A percentile compares a stretch with the other conserved stretches of the same genome.
phyloP scores from a whole-genome alignment of 2,113 vertebrate genomes.

The Atractosteus spatula region DNA sequence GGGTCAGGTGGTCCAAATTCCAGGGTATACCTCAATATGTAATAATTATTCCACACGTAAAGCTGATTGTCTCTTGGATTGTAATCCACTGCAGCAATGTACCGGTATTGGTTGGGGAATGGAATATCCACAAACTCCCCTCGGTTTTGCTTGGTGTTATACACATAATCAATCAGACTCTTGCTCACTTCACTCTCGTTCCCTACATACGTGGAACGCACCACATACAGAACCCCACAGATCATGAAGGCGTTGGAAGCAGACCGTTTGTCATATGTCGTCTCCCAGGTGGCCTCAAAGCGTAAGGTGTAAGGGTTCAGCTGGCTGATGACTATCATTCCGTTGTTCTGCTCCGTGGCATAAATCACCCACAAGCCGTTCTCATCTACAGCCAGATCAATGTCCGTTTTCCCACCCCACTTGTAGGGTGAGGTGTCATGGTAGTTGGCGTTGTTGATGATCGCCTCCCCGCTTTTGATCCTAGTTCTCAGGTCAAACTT shows the following conservation, averaged over 20 bases:
- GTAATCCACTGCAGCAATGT: constrained; percentile 97
- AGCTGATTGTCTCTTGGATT: constrained; percentile 97
- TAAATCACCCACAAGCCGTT: constrained; percentile 98
- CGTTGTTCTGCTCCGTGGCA: constrained; percentile 97
- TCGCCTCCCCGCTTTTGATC: constrained; percentile 97
- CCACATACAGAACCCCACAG: constrained; percentile 94
- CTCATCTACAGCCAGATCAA: constrained; percentile 95
- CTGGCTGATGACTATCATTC: constrained; percentile 97
- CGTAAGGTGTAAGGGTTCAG: constrained; percentile 96
- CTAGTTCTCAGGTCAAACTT: constrained; percentile 98
- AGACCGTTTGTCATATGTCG: constrained; percentile 89
- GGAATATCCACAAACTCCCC: constrained; percentile 91
- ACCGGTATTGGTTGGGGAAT: constrained; percentile 98
- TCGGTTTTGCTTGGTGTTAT: constrained; percentile 87
- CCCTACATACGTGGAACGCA: constrained; percentile 95
- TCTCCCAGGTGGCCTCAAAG: constrained; percentile 97
- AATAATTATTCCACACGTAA: constrained; percentile 99
- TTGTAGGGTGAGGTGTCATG: constrained; percentile 96
- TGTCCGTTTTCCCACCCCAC: constrained; percentile 98
- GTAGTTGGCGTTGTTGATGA: constrained; percentile 98
- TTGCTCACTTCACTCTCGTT: constrained; percentile 96
- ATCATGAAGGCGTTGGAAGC: constrained; percentile 98
- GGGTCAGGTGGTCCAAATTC: constrained; percentile 94
- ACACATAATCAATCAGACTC: constrained; percentile 92
- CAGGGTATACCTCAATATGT: constrained; percentile 93